Conservation (phyloP, 2,113 vertebrate species). For the Poicephalus gulielmi region DNA sequence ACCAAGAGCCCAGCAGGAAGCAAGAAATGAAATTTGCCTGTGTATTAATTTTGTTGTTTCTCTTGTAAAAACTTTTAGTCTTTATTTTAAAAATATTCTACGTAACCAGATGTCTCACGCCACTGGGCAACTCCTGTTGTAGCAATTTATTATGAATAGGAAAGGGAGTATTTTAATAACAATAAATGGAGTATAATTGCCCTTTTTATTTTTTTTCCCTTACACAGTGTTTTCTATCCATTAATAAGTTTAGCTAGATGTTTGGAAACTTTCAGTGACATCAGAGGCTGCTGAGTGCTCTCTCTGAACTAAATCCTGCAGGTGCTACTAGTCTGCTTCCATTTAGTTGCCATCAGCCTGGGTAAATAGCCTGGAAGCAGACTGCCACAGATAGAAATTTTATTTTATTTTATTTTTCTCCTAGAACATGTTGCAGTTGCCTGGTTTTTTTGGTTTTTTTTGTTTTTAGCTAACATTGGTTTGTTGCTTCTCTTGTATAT, state of each 20-base stretch:
- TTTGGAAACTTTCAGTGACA: neutral
- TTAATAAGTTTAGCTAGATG: neutral
- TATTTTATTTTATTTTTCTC: neutral
- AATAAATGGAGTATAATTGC: neutral
- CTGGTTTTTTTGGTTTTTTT: neutral
- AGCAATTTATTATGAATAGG: neutral
- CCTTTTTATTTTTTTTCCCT: neutral
- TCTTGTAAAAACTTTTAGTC: neutral
- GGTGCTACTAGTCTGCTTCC: neutral
- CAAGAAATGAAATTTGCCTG: constrained; percentile 5
- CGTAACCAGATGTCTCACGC: neutral
- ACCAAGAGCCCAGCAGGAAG: neutral
- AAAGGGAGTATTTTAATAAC: neutral
- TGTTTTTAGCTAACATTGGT: neutral
- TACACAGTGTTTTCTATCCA: neutral
- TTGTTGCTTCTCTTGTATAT: neutral
- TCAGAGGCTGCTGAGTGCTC: neutral
- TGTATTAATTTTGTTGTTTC: neutral
- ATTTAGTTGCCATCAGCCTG: neutral
- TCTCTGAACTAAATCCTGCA: neutral
- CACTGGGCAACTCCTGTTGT: neutral
- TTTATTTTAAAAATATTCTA: neutral
- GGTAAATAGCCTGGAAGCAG: neutral
- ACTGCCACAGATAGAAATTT: neutral
- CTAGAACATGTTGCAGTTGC: neutral